Evolutionary conservation across 2,888 invertebrate genomes (phyloP), one percentile per base, ranked within the genome.

Genomic region (Machimus atricapillus): DNA sequence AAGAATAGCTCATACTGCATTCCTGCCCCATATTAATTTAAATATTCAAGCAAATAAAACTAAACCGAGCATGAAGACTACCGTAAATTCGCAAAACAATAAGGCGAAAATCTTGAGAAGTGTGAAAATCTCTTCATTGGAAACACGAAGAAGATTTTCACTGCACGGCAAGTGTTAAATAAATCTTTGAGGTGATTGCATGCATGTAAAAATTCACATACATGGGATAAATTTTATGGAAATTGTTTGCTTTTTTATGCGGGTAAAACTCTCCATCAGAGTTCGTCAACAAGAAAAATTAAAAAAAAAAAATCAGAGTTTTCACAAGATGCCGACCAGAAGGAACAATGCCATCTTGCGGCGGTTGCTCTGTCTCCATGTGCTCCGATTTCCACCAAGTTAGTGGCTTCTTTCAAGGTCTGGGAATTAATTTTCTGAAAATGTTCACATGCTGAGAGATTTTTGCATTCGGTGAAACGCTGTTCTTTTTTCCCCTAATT

Each of bases 171-270:
- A n/a, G 23, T 43, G 78, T 78, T 78, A 78, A 78, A 78, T 43
- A 43, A 43, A 43, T 40, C 78, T 78, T 37, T 78, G 40, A 40
- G 40, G 40, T 40, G 78, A 43, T 78, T 78, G 78, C 78, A 78
- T 40, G 78, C 78, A 78, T 43, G 78, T 78, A 78, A 78, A 27
- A 77, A 14, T 78, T 78, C 78, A 78, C 78, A 78, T 43, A 78
- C 43, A 78, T 78, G 78, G 23, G 78, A 78, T 78, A 23, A 19
- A 43, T 78, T 40, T 78, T 78, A 78, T 78, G 78, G 78, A 78
- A 78, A 78, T 78, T 40, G 23, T 43, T 37, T 78, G 78, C 78
- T 23, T 78, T n/a, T 12, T 78, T 78, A 78, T 43, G 43, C 43
- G 43, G 19, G 43, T 37, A 43, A 78, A 78, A 78, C 23, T 78